Conservation (phyloP, 2,113 vertebrate species). For the Neodontobutis hainanensis region DNA sequence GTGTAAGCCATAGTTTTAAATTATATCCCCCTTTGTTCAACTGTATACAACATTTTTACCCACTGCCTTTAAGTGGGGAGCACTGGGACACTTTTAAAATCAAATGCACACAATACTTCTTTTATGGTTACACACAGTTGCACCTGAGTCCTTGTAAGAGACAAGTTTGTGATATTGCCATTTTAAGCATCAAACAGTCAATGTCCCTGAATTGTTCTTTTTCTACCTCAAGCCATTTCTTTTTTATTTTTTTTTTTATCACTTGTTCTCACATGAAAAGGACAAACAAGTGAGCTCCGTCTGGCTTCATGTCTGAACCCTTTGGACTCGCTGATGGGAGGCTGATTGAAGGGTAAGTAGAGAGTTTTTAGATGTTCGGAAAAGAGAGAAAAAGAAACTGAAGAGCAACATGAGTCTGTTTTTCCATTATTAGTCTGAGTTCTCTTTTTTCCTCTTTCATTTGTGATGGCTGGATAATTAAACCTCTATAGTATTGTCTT, state of each 20-base stretch:
- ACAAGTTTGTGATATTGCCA: conserved; percentile 35
- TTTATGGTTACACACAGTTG: conserved; percentile 8
- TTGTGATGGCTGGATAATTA: conserved; percentile 82
- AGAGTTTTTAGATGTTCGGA: conserved; percentile 74
- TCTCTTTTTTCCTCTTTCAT: conserved; percentile 69
- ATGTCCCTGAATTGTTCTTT: conserved; percentile 60
- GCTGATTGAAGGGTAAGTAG: conserved; percentile 80
- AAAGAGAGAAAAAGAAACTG: conserved; percentile 48
- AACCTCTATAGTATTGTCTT: conserved; percentile 83
- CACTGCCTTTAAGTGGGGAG: neutral
- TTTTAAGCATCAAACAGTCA: conserved; percentile 46
- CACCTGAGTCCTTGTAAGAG: conserved; percentile 26
- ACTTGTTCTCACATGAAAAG: conserved; percentile 64
- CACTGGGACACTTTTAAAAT: neutral
- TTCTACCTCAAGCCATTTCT: conserved; percentile 64
- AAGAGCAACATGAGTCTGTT: conserved; percentile 61
- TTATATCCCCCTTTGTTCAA: too few relatives aligned
- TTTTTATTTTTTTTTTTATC: conserved; percentile 63
- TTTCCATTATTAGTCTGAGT: conserved; percentile 77
- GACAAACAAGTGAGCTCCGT: conserved; percentile 66
- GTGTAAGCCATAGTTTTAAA: too few relatives aligned
- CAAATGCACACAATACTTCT: neutral
- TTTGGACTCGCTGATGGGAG: conserved; percentile 72
- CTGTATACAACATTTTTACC: neutral
- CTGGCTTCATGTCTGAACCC: conserved; percentile 71